phyloP scores from a whole-genome alignment of 2,888 invertebrate genomes.

The Nineta flava region DNA sequence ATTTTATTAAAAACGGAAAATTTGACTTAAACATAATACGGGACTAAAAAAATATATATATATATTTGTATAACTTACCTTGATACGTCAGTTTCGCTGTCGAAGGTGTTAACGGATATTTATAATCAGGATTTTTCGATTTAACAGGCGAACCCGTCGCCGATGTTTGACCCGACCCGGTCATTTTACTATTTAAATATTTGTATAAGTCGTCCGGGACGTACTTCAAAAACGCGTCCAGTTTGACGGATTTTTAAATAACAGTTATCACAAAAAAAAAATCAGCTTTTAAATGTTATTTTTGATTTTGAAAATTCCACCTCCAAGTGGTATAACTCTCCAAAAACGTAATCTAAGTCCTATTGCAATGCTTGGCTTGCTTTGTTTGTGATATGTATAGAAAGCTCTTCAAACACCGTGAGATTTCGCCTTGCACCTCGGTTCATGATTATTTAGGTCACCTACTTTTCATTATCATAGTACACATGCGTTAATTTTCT shows the following conservation, averaged over 20 bases:
- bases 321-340: background rate
- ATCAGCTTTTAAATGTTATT: too few species aligned
- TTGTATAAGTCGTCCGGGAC: constrained; percentile 7
- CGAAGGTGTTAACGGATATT: constrained; percentile 5
- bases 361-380: too few species aligned
- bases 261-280: background rate
- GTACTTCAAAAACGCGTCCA: constrained; percentile 7
- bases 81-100: constrained; percentile 2
- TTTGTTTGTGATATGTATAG: too few species aligned
- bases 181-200: constrained; percentile 7
- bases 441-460: background rate
- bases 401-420: background rate
- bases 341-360: background rate
- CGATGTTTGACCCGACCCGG: background rate
- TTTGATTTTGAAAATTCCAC: too few species aligned
- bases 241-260: constrained; percentile 1
- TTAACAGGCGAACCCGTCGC: constrained; percentile 5
- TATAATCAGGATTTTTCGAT: constrained; percentile 4
- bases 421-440: background rate
- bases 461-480: background rate
- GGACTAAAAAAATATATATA: too few species aligned
- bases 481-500: background rate
- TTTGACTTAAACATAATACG: too few species aligned
- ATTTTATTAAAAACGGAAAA: too few species aligned
- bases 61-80: constrained; percentile 1